These are phyloP conservation scores for Drosophila takahashii DNA, from an alignment of 1,140 invertebrate species.

Conservation along the genomic window DNA sequence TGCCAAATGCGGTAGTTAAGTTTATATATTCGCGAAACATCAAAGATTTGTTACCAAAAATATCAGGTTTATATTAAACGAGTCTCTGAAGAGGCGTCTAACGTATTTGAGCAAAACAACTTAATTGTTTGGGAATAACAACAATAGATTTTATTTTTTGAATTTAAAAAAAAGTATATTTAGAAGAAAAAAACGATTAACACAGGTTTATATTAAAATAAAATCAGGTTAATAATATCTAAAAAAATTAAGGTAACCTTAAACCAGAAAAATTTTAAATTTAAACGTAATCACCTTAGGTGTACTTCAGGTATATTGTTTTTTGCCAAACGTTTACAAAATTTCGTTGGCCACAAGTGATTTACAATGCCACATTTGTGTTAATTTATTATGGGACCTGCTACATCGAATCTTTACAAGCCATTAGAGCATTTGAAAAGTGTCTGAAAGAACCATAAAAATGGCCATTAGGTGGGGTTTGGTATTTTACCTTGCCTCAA, in stretches of 20 bases:
- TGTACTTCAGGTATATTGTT: not conserved
- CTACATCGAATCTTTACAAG: constrained; percentile 41
- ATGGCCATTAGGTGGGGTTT: constrained; percentile 23
- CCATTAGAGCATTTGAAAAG: constrained; percentile 56
- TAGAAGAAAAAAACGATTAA: not conserved
- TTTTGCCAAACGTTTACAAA: not conserved
- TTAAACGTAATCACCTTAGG: not conserved
- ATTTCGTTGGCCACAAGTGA: not conserved
- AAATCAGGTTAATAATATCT: not conserved
- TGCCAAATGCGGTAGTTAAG: constrained; percentile 40
- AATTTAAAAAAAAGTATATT: not conserved
- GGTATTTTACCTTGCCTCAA: constrained; percentile 58
- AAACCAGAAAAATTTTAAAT: not conserved
- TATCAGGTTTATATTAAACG: constrained; percentile 51
- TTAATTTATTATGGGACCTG: constrained; percentile 48
- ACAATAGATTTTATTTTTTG: not conserved
- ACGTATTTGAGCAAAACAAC: constrained; percentile 52
- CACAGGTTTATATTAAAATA: not conserved
- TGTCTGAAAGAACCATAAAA: constrained; percentile 40
- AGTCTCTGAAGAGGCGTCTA: constrained; percentile 33
- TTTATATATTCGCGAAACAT: constrained; percentile 53
- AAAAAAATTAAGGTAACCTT: not conserved
- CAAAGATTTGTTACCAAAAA: constrained; percentile 17
- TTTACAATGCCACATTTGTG: constrained; percentile 20
- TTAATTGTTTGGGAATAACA: constrained; percentile 40